phyloP scores from a whole-genome alignment of 2,888 invertebrate species.

The Marasmarcha lunaedactyla region DNA sequence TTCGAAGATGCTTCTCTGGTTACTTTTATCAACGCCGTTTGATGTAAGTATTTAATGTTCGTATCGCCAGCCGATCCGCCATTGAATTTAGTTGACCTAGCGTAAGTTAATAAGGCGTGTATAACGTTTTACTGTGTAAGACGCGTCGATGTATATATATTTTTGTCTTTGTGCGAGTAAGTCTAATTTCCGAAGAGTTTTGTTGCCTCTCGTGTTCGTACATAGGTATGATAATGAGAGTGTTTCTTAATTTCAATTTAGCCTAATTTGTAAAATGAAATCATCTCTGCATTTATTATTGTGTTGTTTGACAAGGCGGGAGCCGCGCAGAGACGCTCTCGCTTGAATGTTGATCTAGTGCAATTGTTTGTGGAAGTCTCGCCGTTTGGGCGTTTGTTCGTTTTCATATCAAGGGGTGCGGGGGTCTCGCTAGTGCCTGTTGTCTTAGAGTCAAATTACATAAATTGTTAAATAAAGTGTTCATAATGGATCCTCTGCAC shows the following conservation, averaged over 20 bases:
- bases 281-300: slow-evolving; percentile 36
- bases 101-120: neutral
- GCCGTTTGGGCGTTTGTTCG: slow-evolving; percentile 26
- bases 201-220: slow-evolving; percentile 7
- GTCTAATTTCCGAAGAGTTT: slow-evolving; percentile 8
- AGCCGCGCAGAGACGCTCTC: slow-evolving; percentile 26
- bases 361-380: slow-evolving; percentile 21
- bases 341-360: slow-evolving; percentile 20
- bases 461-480: neutral
- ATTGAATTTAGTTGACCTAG: neutral
- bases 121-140: neutral
- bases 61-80: neutral
- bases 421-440: neutral
- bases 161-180: slow-evolving; percentile 4
- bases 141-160: slow-evolving; percentile 19
- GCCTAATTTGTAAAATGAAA: slow-evolving; percentile 26
- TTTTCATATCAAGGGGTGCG: slow-evolving; percentile 37
- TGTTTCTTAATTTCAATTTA: slow-evolving; percentile 21
- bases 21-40: neutral
- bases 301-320: slow-evolving; percentile 28
- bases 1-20: neutral
- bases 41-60: neutral
- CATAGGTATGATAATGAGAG: neutral
- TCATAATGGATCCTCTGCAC: neutral
- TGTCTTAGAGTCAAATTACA: neutral